Evolutionary conservation across 2,113 vertebrate species (phyloP).

Genomic region (Dicentrarchus labrax): DNA sequence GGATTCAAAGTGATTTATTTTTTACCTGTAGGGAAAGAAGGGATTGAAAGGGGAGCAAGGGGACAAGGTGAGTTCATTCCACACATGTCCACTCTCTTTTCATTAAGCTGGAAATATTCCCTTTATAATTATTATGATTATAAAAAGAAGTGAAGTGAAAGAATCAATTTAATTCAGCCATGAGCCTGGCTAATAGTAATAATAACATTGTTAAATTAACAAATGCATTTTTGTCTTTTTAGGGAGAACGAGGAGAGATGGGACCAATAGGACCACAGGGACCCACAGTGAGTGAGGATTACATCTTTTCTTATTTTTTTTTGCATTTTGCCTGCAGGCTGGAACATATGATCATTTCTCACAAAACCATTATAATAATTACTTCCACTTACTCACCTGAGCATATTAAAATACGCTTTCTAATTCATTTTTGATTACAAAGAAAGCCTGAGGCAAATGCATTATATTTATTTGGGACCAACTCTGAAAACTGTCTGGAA

Average conservation of each 20-base stretch:
- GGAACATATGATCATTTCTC: background rate
- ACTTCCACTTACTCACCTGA: constrained; percentile 1
- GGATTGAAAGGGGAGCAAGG: constrained; percentile 87
- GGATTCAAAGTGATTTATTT: constrained; percentile 50
- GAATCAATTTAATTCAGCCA: constrained; percentile 1
- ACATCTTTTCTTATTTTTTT: background rate
- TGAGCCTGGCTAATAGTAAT: background rate
- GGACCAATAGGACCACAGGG: constrained; percentile 82
- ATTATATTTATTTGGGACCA: background rate
- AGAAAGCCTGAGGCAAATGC: constrained; percentile 5
- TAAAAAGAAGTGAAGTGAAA: background rate
- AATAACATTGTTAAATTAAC: background rate
- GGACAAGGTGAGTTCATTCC: constrained; percentile 84
- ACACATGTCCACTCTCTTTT: background rate
- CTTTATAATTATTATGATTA: background rate
- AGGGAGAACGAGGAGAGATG: constrained; percentile 84
- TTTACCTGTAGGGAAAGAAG: constrained; percentile 86
- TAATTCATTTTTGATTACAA: constrained; percentile 45
- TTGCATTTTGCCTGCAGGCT: background rate
- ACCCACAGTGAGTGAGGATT: constrained; percentile 76
- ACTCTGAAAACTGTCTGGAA: background rate
- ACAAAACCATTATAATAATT: constrained; percentile 5
- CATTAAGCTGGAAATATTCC: constrained; percentile 10
- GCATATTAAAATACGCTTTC: constrained; percentile 28
- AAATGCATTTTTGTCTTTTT: constrained; percentile 14